Conservation (phyloP, 2,888 invertebrate genomes). For the Halocaridina rubra region DNA sequence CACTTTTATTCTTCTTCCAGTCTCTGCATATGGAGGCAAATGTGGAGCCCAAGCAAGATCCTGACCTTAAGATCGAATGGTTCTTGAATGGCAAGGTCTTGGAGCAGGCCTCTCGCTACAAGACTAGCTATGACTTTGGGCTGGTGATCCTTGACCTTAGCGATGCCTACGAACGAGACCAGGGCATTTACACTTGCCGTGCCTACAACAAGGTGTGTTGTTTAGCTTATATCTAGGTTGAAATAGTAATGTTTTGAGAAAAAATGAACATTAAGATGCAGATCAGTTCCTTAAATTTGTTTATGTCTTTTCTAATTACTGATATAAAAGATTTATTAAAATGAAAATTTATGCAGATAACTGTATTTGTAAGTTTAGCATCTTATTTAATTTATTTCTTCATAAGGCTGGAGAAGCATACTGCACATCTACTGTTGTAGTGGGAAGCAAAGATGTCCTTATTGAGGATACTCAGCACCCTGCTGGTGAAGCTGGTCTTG, state of each 20-base stretch:
- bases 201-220: slow-evolving; percentile 78
- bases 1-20: too few relatives aligned
- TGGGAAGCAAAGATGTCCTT: slow-evolving; percentile 74
- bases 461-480: slow-evolving; percentile 93
- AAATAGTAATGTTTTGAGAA: too few relatives aligned
- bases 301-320: not conserved
- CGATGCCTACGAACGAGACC: slow-evolving; percentile 92
- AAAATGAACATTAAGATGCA: too few relatives aligned
- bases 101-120: slow-evolving; percentile 86
- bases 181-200: slow-evolving; percentile 93
- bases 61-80: slow-evolving; percentile 91
- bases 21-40: slow-evolving; percentile 92
- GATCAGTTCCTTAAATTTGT: too few relatives aligned
- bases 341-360: not conserved
- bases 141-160: slow-evolving; percentile 93
- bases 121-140: slow-evolving; percentile 94
- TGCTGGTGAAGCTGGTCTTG: slow-evolving; percentile 91
- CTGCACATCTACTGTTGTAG: slow-evolving; percentile 86
- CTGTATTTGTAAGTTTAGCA: too few relatives aligned
- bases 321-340: not conserved
- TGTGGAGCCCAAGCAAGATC: slow-evolving; percentile 93
- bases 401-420: slow-evolving; percentile 86
- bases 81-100: slow-evolving; percentile 91
- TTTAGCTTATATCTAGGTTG: not conserved
- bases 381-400: too few relatives aligned